phyloP scores from a whole-genome alignment of 2,113 vertebrate genomes.

The Chloropsis cyanopogon region DNA sequence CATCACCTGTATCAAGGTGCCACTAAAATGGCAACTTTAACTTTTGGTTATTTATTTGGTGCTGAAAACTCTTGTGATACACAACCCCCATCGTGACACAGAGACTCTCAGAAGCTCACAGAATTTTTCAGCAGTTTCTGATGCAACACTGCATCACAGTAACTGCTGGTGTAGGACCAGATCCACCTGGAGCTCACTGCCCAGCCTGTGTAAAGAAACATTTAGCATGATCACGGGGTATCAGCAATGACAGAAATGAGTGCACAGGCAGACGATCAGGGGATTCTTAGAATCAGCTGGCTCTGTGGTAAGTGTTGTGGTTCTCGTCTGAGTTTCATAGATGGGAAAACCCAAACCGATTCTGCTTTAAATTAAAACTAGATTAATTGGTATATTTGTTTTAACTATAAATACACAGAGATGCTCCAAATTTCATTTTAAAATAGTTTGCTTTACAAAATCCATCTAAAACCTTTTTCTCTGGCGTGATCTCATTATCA shows the following conservation, averaged over 20 bases:
- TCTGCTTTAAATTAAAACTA: not conserved
- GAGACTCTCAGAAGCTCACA: not conserved
- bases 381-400: not conserved
- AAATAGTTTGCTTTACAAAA: not conserved
- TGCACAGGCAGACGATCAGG: fast-evolving
- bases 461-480: not conserved
- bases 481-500: fast-evolving
- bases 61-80: not conserved
- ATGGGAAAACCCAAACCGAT: not conserved
- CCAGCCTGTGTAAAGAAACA: not conserved
- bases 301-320: not conserved
- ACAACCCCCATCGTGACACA: fast-evolving
- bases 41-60: not conserved
- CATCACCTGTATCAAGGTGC: not conserved
- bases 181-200: not conserved
- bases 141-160: fast-evolving
- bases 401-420: not conserved
- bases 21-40: not conserved
- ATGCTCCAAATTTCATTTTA: not conserved
- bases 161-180: not conserved
- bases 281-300: fast-evolving
- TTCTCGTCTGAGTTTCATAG: not conserved
- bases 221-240: not conserved
- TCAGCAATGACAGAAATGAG: not conserved
- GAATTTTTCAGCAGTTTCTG: not conserved